phyloP scores from a whole-genome alignment of 2,113 vertebrate genomes.

The Alligator mississippiensis region DNA sequence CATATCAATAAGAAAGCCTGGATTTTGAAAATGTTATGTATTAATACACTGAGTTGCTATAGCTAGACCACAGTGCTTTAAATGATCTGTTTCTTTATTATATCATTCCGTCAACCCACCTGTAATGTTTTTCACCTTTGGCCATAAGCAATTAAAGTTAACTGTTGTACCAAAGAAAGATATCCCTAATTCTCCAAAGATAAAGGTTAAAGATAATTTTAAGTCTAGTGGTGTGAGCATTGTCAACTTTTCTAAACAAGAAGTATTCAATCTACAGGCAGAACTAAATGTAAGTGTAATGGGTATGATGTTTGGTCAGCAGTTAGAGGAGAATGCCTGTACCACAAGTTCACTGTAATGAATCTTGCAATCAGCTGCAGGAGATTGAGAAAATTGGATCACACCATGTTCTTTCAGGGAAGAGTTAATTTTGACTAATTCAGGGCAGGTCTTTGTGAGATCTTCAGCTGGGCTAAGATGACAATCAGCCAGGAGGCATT shows the following conservation, averaged over 20 bases:
- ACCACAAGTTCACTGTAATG: neutral
- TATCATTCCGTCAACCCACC: neutral
- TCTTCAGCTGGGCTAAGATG: neutral
- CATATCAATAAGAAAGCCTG: neutral
- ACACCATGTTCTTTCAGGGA: neutral
- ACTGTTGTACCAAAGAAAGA: neutral
- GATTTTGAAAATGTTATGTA: neutral
- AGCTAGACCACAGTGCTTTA: neutral
- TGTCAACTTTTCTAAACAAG: neutral
- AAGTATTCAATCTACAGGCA: neutral
- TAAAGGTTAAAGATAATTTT: neutral
- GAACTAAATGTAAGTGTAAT: rapidly evolving
- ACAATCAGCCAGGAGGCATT: neutral
- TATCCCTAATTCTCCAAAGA: neutral
- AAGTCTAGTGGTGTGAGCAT: neutral
- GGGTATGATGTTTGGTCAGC: too few species aligned
- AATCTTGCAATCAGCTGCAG: neutral
- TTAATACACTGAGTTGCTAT: neutral
- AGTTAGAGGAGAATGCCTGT: neutral
- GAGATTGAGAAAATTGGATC: neutral
- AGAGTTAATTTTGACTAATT: neutral
- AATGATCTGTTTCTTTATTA: too few species aligned
- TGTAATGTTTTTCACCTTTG: neutral
- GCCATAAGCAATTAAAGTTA: neutral
- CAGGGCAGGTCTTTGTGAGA: neutral